Conservation (phyloP, 2,113 vertebrate genomes). For the Theristicus caerulescens region DNA sequence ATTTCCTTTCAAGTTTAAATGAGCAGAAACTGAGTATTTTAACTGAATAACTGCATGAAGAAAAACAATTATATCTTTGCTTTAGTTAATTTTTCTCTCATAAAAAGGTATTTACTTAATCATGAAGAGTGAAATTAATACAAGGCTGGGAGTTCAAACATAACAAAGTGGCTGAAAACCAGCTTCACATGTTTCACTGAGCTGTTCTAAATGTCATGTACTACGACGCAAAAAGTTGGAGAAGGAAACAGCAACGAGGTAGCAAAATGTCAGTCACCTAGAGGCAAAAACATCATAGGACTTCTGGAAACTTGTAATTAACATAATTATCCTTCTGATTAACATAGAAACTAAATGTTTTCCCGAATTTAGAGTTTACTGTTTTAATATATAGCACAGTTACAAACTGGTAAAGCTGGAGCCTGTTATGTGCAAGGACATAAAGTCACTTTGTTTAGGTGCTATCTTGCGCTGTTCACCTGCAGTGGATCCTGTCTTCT, state of each 20-base stretch:
- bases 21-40: conserved; percentile 50
- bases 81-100: conserved; percentile 46
- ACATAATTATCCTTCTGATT: neutral
- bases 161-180: neutral
- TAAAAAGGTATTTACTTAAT: conserved; percentile 40
- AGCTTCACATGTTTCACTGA: neutral
- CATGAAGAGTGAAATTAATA: conserved; percentile 48
- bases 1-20: conserved; percentile 63
- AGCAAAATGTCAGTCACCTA: conserved; percentile 2
- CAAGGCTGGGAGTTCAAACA: neutral
- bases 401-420: neutral
- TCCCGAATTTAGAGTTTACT: neutral
- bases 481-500: neutral
- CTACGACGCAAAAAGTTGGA: fast-evolving
- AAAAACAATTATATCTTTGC: conserved; percentile 61
- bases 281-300: neutral
- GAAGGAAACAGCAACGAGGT: neutral
- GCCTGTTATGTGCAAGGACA: neutral
- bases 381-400: neutral
- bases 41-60: conserved; percentile 22
- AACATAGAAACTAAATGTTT: neutral
- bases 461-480: neutral
- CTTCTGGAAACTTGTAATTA: neutral
- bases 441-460: neutral
- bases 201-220: neutral